A percentile compares a stretch with the other conserved stretches of the same genome.
phyloP scores from a whole-genome alignment of 2,113 vertebrate species.

The Melierax canorus region DNA sequence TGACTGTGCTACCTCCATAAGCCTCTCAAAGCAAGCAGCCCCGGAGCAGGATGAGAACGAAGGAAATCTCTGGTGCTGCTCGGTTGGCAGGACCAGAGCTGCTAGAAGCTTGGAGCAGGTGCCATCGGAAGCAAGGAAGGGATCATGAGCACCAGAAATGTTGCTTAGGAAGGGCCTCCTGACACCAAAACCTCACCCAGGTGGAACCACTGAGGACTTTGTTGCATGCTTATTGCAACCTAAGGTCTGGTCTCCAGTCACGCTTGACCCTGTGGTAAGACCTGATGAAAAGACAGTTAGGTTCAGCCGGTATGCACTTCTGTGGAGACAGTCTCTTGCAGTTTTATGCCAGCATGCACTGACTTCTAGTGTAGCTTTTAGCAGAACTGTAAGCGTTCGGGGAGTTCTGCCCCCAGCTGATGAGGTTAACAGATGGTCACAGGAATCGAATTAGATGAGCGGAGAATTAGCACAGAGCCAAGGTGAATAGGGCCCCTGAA shows the following conservation, averaged over 20 bases:
- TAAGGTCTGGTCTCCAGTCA: background rate
- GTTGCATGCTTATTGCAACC: background rate
- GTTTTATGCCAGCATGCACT: background rate
- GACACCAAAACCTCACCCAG: background rate
- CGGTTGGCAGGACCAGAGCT: background rate
- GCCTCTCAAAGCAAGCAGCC: background rate
- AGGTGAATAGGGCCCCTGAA: background rate
- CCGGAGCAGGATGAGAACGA: background rate
- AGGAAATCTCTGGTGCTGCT: rapidly evolving
- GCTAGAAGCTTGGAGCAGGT: background rate
- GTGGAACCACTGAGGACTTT: background rate
- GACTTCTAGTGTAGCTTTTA: background rate
- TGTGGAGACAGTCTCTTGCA: background rate
- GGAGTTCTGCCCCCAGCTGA: background rate
- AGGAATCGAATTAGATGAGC: background rate
- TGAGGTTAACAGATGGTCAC: background rate
- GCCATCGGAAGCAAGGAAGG: background rate
- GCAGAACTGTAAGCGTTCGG: background rate
- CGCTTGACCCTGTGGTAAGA: background rate
- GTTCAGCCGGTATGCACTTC: background rate
- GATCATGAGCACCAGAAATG: background rate
- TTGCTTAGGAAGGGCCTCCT: background rate
- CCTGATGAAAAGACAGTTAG: background rate
- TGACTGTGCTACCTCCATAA: background rate
- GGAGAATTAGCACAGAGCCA: background rate